Evolutionary conservation across 1,140 invertebrate species (phyloP).

Genomic region (Drosophila watanabei): DNA sequence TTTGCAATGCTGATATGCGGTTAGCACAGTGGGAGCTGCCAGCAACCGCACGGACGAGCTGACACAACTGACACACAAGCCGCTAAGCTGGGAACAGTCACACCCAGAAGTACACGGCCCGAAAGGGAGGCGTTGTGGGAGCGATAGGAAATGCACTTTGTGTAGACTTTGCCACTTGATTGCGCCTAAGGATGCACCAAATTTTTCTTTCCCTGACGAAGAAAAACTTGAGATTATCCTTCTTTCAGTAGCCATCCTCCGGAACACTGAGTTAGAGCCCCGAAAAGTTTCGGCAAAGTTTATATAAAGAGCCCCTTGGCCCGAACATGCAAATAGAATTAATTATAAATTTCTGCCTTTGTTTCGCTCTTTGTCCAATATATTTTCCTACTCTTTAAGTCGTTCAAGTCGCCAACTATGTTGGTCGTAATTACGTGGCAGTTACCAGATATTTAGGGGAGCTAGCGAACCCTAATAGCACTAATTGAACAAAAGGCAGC

Average conservation of each 20-base stretch:
- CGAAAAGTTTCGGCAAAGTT: conserved; percentile 37
- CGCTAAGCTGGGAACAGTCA: conserved; percentile 27
- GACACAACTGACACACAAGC: conserved; percentile 25
- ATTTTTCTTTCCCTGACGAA: conserved; percentile 7
- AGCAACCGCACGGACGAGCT: conserved; percentile 22
- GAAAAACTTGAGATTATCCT: conserved; percentile 32
- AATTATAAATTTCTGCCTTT: conserved; percentile 44
- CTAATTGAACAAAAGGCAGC: conserved; percentile 34
- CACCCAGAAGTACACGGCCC: conserved; percentile 12
- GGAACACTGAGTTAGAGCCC: conserved; percentile 18
- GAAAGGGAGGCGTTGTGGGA: neutral
- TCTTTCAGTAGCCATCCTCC: neutral
- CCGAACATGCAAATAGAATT: conserved; percentile 26
- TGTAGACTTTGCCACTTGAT: conserved; percentile 32
- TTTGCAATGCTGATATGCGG: conserved; percentile 48
- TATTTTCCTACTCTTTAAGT: neutral
- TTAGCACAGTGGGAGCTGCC: conserved; percentile 18
- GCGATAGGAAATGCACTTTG: conserved; percentile 28
- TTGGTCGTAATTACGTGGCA: conserved; percentile 28
- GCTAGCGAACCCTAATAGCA: conserved; percentile 6
- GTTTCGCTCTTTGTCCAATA: conserved; percentile 31
- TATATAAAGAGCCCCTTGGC: conserved; percentile 18
- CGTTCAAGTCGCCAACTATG: conserved; percentile 14
- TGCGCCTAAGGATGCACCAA: conserved; percentile 34
- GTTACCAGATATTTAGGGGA: conserved; percentile 14